Evolutionary conservation across 2,113 vertebrate species (phyloP).

Genomic region (Dipodomys ordii): DNA sequence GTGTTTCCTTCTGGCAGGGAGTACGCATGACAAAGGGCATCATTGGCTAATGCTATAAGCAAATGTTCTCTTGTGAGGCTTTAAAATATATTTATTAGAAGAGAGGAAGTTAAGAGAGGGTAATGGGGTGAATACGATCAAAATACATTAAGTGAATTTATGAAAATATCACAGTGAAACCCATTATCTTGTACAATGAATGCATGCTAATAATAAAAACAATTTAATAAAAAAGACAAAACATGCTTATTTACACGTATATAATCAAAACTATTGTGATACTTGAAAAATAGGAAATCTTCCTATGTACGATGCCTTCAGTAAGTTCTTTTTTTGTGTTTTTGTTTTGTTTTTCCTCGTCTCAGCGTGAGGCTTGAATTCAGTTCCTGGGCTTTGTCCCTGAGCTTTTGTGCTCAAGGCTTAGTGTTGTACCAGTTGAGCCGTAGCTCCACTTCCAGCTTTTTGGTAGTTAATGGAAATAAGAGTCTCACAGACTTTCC

Average conservation of each 20-base stretch:
- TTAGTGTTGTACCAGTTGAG: background rate
- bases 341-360: background rate
- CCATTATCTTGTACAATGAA: too few relatives aligned
- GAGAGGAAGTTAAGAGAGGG: background rate
- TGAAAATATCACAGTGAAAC: too few relatives aligned
- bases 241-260: background rate
- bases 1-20: background rate
- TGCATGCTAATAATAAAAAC: too few relatives aligned
- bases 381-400: too few relatives aligned
- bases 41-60: background rate
- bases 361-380: background rate
- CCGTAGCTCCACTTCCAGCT: too few relatives aligned
- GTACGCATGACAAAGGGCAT: background rate
- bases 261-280: background rate
- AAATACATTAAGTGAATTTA: too few relatives aligned
- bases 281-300: background rate
- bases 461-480: too few relatives aligned
- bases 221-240: background rate
- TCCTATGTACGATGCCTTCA: background rate
- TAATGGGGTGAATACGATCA: too few relatives aligned
- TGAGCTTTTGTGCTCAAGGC: background rate
- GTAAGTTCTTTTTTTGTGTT: background rate
- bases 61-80: background rate
- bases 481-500: too few relatives aligned
- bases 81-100: background rate